phyloP scores from a whole-genome alignment of 2,797 vertebrate genomes.

The Heteromormyrus szaboi region DNA sequence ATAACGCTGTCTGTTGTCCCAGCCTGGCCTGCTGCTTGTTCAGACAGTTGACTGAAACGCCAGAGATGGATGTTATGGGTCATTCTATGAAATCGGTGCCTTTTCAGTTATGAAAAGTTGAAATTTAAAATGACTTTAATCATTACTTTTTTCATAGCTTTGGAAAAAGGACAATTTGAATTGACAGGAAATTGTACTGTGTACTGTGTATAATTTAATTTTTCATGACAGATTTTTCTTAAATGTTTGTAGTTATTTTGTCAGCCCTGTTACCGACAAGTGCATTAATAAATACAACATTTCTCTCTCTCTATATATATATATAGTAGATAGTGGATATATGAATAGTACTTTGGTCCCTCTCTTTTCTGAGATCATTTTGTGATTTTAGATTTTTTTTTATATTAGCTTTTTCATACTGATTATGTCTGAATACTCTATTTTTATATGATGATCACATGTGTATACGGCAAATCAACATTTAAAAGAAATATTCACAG shows the following conservation, averaged over 20 bases:
- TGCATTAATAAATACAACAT: not conserved
- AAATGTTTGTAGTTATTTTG: not conserved
- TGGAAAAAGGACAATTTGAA: not conserved
- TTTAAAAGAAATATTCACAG: not conserved
- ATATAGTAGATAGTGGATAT: not conserved
- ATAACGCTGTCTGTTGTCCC: conserved; percentile 7
- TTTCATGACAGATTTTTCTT: not conserved
- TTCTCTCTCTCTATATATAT: not conserved
- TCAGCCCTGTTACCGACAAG: not conserved
- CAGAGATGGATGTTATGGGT: not conserved
- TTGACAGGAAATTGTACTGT: not conserved
- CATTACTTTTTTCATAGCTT: conserved; percentile 1
- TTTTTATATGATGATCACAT: not conserved
- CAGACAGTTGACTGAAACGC: not conserved
- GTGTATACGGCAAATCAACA: not conserved
- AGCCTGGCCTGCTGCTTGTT: not conserved
- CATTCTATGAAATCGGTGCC: not conserved
- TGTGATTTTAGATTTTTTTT: not conserved
- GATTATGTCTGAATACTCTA: not conserved
- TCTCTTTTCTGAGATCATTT: not conserved
- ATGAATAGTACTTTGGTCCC: not conserved
- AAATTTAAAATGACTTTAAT: conserved; percentile 2
- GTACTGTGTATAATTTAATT: not conserved
- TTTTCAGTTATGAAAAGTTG: not conserved
- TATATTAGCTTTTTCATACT: not conserved